Evolutionary conservation across 2,113 vertebrate genomes (phyloP).

Genomic region (Sinocyclocheilus rhinocerous): DNA sequence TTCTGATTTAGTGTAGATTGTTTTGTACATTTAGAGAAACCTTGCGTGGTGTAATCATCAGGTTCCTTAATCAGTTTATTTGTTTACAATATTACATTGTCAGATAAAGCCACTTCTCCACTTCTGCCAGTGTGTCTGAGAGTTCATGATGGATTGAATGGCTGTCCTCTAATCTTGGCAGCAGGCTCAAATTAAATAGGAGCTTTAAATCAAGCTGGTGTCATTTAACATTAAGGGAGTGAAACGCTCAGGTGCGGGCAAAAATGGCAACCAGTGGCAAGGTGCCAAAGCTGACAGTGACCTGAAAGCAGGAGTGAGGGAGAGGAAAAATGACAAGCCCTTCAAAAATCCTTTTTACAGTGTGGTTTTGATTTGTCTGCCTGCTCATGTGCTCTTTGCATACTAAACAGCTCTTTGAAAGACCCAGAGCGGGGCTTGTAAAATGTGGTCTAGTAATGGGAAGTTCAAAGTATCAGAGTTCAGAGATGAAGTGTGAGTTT

Average conservation of each 20-base stretch:
- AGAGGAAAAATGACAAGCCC: slow-evolving; percentile 31
- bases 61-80: neutral
- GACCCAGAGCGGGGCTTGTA: slow-evolving; percentile 7
- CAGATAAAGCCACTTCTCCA: neutral
- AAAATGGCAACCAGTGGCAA: slow-evolving; percentile 16
- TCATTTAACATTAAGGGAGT: slow-evolving; percentile 27
- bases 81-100: neutral
- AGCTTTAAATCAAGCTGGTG: slow-evolving; percentile 47
- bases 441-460: neutral
- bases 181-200: slow-evolving; percentile 27
- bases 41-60: neutral
- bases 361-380: slow-evolving; percentile 44
- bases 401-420: slow-evolving; percentile 22
- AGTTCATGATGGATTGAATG: slow-evolving; percentile 47
- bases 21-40: neutral
- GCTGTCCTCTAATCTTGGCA: slow-evolving; percentile 45
- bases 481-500: neutral
- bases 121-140: slow-evolving; percentile 7
- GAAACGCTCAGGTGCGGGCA: slow-evolving; percentile 19
- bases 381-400: slow-evolving; percentile 15
- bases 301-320: slow-evolving; percentile 13
- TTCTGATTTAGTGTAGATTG: neutral
- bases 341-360: slow-evolving; percentile 36
- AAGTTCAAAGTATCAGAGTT: slow-evolving; percentile 1
- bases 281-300: slow-evolving; percentile 36